These are phyloP conservation scores for Acanthurus lineatus DNA, from an alignment of 2,797 vertebrate species.

Conservation along the genomic window DNA sequence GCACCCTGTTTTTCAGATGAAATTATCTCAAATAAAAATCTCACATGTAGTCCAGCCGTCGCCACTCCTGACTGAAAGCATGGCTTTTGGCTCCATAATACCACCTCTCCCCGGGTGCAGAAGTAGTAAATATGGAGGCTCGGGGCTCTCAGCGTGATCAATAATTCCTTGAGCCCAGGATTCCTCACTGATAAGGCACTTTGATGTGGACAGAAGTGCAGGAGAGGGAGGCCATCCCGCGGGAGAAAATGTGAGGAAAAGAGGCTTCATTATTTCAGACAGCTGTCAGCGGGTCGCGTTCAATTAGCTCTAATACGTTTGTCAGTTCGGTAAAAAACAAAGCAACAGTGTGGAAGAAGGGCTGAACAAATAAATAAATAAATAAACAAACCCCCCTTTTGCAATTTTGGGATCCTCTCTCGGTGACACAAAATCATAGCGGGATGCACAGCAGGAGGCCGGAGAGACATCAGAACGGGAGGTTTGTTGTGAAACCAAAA, in stretches of 20 bases:
- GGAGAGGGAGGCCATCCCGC: conserved; percentile 47
- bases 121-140: conserved; percentile 52
- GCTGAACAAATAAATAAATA: conserved; percentile 39
- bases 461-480: conserved; percentile 46
- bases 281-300: conserved; percentile 67
- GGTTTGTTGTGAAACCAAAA: conserved; percentile 27
- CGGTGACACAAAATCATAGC: conserved; percentile 42
- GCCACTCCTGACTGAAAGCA: conserved; percentile 62
- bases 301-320: conserved; percentile 73
- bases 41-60: neutral
- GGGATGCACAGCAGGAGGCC: conserved; percentile 44
- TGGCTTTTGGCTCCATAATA: conserved; percentile 55
- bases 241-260: conserved; percentile 68
- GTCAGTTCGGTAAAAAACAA: conserved; percentile 64
- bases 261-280: conserved; percentile 80
- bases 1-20: conserved; percentile 1
- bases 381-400: neutral
- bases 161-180: conserved; percentile 77
- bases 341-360: conserved; percentile 46
- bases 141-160: conserved; percentile 70
- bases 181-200: conserved; percentile 69
- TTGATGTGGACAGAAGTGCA: conserved; percentile 78
- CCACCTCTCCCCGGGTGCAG: conserved; percentile 30
- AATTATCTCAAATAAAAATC: conserved; percentile 47
- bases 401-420: conserved; percentile 55